Percentiles rank a stretch among this genome's conserved stretches.
Evolutionary conservation across 2,113 vertebrate species (phyloP).

Genomic region (Phalacrocorax carbo): DNA sequence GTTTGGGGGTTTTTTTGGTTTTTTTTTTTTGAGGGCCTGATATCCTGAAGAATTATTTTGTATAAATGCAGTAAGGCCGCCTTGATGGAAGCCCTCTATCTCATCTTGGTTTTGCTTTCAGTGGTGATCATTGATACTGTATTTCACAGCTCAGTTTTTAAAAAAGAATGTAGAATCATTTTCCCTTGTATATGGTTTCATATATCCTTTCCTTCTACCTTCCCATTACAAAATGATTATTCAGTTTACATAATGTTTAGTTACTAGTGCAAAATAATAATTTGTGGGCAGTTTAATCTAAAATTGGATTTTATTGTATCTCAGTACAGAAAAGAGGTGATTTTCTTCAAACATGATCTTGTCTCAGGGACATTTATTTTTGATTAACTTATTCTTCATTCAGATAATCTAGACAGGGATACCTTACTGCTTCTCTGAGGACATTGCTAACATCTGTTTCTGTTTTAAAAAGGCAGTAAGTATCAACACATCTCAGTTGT

Average conservation of each 20-base stretch:
- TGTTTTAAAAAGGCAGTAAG: background rate
- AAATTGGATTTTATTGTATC: background rate
- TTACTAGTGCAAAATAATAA: background rate
- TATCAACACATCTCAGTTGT: background rate
- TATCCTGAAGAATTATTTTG: background rate
- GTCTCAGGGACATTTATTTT: background rate
- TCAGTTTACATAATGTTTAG: background rate
- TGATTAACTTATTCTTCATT: background rate
- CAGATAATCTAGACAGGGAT: background rate
- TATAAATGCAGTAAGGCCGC: fast-evolving
- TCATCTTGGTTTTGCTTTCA: background rate
- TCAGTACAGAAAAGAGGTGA: background rate
- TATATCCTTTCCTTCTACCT: background rate
- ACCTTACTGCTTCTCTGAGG: background rate
- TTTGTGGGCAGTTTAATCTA: background rate
- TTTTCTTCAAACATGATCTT: background rate
- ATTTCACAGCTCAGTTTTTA: background rate
- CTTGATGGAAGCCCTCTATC: background rate
- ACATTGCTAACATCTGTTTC: background rate
- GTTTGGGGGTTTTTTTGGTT: background rate
- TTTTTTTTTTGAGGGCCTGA: background rate
- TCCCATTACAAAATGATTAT: background rate
- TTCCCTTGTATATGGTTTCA: background rate
- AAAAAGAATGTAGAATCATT: background rate
- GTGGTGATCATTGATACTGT: background rate